phyloP scores from a whole-genome alignment of 2,797 vertebrate genomes.

The Syndactyla subalaris region DNA sequence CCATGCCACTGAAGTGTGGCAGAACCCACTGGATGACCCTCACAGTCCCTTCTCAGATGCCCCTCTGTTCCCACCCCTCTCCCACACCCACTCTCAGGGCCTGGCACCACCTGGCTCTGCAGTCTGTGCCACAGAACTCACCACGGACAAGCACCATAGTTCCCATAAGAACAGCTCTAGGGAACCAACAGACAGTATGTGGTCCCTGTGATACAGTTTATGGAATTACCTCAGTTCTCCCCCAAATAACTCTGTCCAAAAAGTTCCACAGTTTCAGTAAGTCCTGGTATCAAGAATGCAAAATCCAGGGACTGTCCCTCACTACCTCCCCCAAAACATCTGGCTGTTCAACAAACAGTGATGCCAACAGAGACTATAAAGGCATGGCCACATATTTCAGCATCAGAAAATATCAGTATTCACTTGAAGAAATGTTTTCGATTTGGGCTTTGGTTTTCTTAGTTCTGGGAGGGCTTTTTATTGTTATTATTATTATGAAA shows the following conservation, averaged over 20 bases:
- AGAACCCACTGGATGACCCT: background rate
- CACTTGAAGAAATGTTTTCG: background rate
- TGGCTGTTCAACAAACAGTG: background rate
- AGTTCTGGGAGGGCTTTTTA: background rate
- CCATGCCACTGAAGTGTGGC: rapidly evolving
- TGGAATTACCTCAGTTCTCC: background rate
- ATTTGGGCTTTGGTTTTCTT: background rate
- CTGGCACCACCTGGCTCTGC: rapidly evolving
- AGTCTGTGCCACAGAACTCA: background rate
- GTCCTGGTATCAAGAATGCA: background rate
- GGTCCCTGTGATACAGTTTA: background rate
- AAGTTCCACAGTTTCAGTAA: background rate
- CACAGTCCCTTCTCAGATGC: rapidly evolving
- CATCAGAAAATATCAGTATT: background rate
- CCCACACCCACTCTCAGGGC: background rate
- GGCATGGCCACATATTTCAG: background rate
- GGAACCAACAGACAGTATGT: background rate
- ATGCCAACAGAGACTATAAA: background rate
- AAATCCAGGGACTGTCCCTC: background rate
- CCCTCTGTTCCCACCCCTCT: background rate
- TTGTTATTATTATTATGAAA: background rate
- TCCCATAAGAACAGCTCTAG: background rate
- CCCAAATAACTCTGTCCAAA: background rate
- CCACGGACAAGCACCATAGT: background rate
- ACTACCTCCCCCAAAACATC: background rate